Percentiles rank a stretch among this genome's conserved stretches.
phyloP scores from a whole-genome alignment of 2,888 invertebrate species.

The Calameuta pallipes region DNA sequence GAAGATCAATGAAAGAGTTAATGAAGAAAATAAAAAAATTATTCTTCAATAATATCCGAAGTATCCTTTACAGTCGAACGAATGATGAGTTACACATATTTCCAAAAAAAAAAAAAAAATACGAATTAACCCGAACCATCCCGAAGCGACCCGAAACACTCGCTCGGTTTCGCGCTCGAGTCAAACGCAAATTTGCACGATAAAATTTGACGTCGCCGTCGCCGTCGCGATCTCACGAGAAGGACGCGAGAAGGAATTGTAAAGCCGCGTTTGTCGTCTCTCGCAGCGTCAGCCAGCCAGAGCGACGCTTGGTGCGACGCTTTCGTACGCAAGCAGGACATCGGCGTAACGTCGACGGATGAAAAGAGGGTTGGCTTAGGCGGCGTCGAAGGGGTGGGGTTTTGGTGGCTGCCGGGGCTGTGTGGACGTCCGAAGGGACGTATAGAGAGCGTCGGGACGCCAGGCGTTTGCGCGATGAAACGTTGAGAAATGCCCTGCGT shows the following conservation, averaged over 20 bases:
- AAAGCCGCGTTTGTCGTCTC: slow-evolving; percentile 1
- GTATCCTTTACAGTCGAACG: not conserved
- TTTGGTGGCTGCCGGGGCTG: slow-evolving; percentile 27
- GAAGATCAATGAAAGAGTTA: not conserved
- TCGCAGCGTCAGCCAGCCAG: slow-evolving; percentile 8
- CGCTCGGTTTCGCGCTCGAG: not conserved
- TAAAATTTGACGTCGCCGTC: not conserved
- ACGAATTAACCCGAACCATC: not conserved
- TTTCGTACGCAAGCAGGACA: not conserved
- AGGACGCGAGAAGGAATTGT: not conserved
- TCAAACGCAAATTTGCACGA: not conserved
- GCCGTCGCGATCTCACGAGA: not conserved
- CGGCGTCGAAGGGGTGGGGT: slow-evolving; percentile 30
- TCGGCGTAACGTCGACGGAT: slow-evolving; percentile 43
- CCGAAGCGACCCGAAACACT: not conserved
- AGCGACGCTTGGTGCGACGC: not conserved
- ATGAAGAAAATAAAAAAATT: not conserved
- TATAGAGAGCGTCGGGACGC: slow-evolving; percentile 44
- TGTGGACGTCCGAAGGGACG: slow-evolving; percentile 22
- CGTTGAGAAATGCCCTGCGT: not conserved
- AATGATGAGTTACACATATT: not conserved
- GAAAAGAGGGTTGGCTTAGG: slow-evolving; percentile 44
- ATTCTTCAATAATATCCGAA: not conserved
- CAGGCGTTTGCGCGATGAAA: slow-evolving; percentile 47
- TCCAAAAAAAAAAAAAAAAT: not conserved